phyloP scores from a whole-genome alignment of 2,113 vertebrate genomes.

The Platysternon megacephalum region DNA sequence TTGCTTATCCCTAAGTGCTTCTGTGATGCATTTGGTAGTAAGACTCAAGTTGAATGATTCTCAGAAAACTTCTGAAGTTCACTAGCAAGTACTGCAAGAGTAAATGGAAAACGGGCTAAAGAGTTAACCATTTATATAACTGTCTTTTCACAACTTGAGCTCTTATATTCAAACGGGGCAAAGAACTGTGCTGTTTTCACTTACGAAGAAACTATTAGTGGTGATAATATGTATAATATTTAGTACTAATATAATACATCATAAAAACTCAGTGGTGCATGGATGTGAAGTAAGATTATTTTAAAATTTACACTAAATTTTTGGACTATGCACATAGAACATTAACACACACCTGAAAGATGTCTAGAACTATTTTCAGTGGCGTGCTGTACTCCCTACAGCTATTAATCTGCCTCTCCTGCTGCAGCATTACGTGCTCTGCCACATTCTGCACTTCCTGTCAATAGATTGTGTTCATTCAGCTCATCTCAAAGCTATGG shows the following conservation, averaged over 20 bases:
- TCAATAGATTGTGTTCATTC: background rate
- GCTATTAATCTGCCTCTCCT: background rate
- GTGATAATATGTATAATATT: background rate
- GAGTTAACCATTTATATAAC: background rate
- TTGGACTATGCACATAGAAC: background rate
- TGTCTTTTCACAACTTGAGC: background rate
- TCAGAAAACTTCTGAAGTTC: conserved; percentile 7
- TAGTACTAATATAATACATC: background rate
- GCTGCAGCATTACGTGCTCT: fast-evolving
- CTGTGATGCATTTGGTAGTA: background rate
- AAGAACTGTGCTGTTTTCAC: background rate
- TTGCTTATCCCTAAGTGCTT: background rate
- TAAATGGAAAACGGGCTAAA: background rate
- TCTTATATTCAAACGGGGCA: background rate
- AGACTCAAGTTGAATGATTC: background rate
- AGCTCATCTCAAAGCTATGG: background rate
- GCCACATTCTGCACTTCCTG: background rate
- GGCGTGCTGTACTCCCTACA: background rate
- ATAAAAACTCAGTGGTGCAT: background rate
- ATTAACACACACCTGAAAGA: background rate
- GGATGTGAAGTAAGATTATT: background rate
- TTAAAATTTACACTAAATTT: background rate
- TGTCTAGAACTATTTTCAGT: background rate
- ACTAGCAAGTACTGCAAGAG: background rate
- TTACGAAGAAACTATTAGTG: background rate